A percentile compares a stretch with the other conserved stretches of the same genome.
phyloP scores from a whole-genome alignment of 2,888 invertebrate genomes.

The Loripinus fragilis region DNA sequence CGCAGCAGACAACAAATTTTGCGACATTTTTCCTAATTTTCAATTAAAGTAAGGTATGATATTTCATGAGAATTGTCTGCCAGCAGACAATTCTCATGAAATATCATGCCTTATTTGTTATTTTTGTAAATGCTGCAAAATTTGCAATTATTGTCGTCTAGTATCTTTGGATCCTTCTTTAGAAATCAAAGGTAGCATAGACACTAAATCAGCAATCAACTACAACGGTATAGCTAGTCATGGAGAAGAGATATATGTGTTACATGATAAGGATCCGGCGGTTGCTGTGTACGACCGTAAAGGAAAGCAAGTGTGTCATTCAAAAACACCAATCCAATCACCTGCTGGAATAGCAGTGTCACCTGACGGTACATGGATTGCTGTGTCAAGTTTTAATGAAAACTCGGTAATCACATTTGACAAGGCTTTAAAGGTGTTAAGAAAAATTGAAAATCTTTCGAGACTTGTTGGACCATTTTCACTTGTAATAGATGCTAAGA shows the following conservation, averaged over 20 bases:
- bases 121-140: too few relatives aligned
- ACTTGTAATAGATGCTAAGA: background rate
- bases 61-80: too few relatives aligned
- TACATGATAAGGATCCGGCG: background rate
- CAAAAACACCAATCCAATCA: background rate
- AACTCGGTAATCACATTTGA: background rate
- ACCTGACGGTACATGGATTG: background rate
- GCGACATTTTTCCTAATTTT: too few relatives aligned
- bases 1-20: too few relatives aligned
- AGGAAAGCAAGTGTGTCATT: background rate
- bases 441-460: conserved; percentile 5
- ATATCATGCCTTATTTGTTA: too few relatives aligned
- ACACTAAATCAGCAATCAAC: background rate
- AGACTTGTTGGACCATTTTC: background rate
- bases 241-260: background rate
- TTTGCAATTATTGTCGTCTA: too few relatives aligned
- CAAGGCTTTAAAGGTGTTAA: background rate
- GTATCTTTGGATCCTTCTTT: background rate
- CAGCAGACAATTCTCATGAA: too few relatives aligned
- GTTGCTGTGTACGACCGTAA: background rate
- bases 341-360: conserved; percentile 14
- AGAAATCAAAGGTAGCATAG: background rate
- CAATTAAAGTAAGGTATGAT: too few relatives aligned
- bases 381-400: conserved; percentile 9
- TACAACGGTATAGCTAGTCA: background rate